Base-by-base conservation (phyloP, 2,797 vertebrate genomes). In the Philypnodon macrostomus region DNA sequence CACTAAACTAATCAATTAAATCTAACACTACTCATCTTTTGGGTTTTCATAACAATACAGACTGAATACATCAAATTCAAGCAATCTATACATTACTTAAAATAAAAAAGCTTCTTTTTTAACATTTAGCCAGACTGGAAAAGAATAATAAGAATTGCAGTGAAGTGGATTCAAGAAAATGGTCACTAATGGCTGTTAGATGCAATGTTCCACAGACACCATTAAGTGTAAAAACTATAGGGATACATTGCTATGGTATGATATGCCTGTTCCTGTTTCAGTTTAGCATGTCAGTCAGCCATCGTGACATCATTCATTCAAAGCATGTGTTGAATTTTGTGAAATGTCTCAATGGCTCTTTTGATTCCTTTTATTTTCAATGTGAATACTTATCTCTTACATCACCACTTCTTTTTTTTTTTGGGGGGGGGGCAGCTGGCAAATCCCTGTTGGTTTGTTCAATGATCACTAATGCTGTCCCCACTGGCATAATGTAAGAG, bases 391-490 rank as follows among this genome's bases (percentile, higher is more conserved):
- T 46, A 64, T 52, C 30, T 58, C 35, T 77, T 52, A 32, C 50
- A 46, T 55, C 48, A 7, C 38, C 62, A 66, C 58, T 58, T 63
- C 53, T 61, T 60, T 23, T 4, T n/a, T 15, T 10, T n/a, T n/a
- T n/a, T n/a, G n/a, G n/a, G n/a, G n/a, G n/a, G n/a, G n/a, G n/a
- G 36, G 46, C 74, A 76, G 75, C 64, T 76, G 79, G 58, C 62
- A 58, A 52, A 52, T 38, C 44, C 34, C 40, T 14, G 49, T 46
- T 41, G 45, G 41, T 53, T 63, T 61, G 15, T 70, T 48, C 65
- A 60, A 40, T 50, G 55, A 70, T 71, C 63, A 71, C 71, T 59
- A 77, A 31, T 31, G 41, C 11, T 30, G 41, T 7, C 11, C 24
- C 26, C 26, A n/a, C 41, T 15, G 35, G 51, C 36, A 21, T 8